Percentiles rank a stretch among this genome's conserved stretches.
phyloP scores from a whole-genome alignment of 2,888 invertebrate genomes.

The Lomographa bimaculata region DNA sequence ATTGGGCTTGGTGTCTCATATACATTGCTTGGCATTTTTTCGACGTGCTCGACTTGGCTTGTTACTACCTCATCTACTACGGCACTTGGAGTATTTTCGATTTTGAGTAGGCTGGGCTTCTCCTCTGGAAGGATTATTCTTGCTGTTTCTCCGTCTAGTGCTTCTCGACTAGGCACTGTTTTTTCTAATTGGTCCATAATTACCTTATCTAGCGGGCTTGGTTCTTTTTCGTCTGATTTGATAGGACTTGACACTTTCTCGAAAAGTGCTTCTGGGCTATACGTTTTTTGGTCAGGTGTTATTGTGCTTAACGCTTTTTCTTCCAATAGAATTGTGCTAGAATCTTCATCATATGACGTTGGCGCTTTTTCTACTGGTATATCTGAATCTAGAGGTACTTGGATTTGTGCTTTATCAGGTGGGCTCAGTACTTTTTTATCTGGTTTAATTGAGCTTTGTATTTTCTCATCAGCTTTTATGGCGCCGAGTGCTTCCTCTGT shows the following conservation, averaged over 20 bases:
- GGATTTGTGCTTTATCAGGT: conserved; percentile 2
- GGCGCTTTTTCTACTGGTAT: neutral
- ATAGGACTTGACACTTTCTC: conserved; percentile 6
- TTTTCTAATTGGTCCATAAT: no score
- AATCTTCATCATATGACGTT: no score
- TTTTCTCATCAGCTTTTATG: conserved; percentile 16
- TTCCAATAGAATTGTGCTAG: no score
- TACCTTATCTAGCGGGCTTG: conserved; percentile 17
- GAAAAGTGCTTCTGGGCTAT: conserved; percentile 7
- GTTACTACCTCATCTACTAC: conserved; percentile 15
- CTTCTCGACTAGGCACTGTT: no score
- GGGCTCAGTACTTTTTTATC: conserved; percentile 11
- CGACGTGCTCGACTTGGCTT: no score
- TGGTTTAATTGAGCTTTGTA: conserved; percentile 2
- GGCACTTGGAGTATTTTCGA: no score
- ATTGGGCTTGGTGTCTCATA: conserved; percentile 1
- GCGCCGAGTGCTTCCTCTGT: conserved; percentile 7
- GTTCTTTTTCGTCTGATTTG: conserved; percentile 9
- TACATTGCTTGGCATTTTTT: no score
- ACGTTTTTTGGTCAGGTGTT: conserved; percentile 18
- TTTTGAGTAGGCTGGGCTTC: conserved; percentile 13
- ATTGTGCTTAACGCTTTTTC: no score
- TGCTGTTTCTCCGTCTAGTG: conserved; percentile 13
- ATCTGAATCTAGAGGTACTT: neutral
- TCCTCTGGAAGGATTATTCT: conserved; percentile 19